Evolutionary conservation across 2,113 vertebrate species (phyloP), one percentile per base, ranked within the genome.

Genomic region (Gavia stellata): DNA sequence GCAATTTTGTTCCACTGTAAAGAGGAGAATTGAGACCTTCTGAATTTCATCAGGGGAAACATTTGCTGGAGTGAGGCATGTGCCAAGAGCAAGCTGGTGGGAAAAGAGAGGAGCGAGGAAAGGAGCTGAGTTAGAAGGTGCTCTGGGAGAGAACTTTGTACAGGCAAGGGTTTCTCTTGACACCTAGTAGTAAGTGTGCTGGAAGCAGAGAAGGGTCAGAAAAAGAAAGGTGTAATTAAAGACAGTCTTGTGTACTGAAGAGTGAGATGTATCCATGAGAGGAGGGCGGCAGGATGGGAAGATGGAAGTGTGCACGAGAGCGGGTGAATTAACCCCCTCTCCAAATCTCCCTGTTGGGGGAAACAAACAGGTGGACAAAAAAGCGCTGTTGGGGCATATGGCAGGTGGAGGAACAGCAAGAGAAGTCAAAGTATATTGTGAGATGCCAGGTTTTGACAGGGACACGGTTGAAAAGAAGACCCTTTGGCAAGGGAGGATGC

Each of bases 41-140:
- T 5, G 17, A 70, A 50, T 90, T 88, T 94, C 55, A 78, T 63
- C 44, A 29, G 81, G 75, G 90, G 75, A 81, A 88, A 49, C 12
- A 1, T 86, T 92, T 93, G 82, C 67, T 93, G 3, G 31, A 47
- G 53, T 21, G 79, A 90, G 20, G 6, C 42, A 73, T 74, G 63
- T 88, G 96, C 96, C 59, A 34, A 80, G 38, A 83, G 92, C 61
- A 62, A 90, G 92, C 85, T 88, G 67, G 45, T 83, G 80, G 94
- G 82, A 92, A 83, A 72, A 93, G 90, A n/a, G 31, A 71, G 38
- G 40, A 75, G 40, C 38, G 52, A 75, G 84, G 79, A 77, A 83
- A 66, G 63, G 87, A 95, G 47, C 58, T 72, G 75, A 83, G 94
- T 77, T 92, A 45, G 53, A 44, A 31, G 47, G 86, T 77, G 61